A percentile compares a stretch with the other conserved stretches of the same genome.
Evolutionary conservation across 2,797 vertebrate genomes (phyloP).

Genomic region (Strix occidentalis): DNA sequence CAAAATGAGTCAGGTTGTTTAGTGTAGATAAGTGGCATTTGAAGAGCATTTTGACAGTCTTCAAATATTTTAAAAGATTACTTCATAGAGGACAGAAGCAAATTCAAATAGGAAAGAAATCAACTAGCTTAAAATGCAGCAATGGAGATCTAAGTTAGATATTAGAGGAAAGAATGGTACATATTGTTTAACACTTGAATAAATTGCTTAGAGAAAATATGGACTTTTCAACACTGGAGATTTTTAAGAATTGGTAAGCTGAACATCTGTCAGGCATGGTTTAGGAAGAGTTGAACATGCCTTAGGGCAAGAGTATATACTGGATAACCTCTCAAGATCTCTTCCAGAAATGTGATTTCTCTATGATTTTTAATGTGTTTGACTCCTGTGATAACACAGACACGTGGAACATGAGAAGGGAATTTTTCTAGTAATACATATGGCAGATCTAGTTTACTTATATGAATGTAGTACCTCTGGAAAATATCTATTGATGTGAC

Average conservation of each 20-base stretch:
- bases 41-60: background rate
- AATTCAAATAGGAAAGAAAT: background rate
- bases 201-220: background rate
- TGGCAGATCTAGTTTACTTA: background rate
- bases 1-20: background rate
- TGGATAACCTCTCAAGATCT: background rate
- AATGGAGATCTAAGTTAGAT: background rate
- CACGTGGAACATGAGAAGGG: background rate
- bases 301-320: background rate
- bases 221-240: background rate
- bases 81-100: background rate
- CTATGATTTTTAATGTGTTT: background rate
- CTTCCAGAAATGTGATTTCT: background rate
- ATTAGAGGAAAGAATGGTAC: background rate
- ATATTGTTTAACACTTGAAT: background rate
- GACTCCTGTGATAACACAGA: background rate
- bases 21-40: background rate
- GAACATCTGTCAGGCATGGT: background rate
- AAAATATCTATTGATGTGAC: background rate
- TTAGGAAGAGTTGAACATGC: background rate
- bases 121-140: background rate
- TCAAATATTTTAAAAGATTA: background rate
- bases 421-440: background rate
- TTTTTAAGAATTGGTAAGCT: background rate
- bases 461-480: background rate